Evolutionary conservation across 1,140 invertebrate species (phyloP).

Genomic region (Sycophila sp.): DNA sequence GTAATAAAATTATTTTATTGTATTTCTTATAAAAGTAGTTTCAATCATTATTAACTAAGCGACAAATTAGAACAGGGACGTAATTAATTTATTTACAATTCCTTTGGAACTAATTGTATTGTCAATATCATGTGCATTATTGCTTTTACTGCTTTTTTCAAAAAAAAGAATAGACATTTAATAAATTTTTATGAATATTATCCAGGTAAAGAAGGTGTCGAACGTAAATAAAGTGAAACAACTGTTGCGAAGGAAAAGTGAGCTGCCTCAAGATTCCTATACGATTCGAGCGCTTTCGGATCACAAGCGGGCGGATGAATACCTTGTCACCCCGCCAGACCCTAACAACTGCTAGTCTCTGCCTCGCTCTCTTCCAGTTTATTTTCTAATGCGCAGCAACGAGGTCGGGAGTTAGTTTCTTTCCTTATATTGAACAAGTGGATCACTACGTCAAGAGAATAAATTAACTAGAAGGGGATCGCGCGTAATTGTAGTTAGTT

Average conservation of each 20-base stretch:
- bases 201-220: slow-evolving; percentile 62
- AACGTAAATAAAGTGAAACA: slow-evolving; percentile 83
- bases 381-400: slow-evolving; percentile 61
- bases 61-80: no score
- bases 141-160: no score
- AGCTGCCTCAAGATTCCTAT: slow-evolving; percentile 90
- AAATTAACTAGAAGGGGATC: slow-evolving; percentile 35
- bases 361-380: slow-evolving; percentile 57
- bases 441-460: slow-evolving; percentile 20
- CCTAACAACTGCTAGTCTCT: slow-evolving; percentile 83
- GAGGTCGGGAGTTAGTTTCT: slow-evolving; percentile 61
- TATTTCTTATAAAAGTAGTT: no score
- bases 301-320: slow-evolving; percentile 92
- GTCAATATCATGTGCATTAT: no score
- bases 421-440: slow-evolving; percentile 37
- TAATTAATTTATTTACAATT: no score
- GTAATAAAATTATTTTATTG: no score
- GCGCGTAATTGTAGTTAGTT: slow-evolving; percentile 40
- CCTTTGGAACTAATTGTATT: no score
- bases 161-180: no score
- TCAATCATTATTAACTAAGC: no score
- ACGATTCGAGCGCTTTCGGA: slow-evolving; percentile 90
- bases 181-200: no score
- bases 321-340: slow-evolving; percentile 84
- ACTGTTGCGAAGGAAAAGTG: slow-evolving; percentile 91